A percentile compares a stretch with the other conserved stretches of the same genome.
Evolutionary conservation across 2,797 vertebrate genomes (phyloP).

Genomic region (Enteromius thamalakanensis): DNA sequence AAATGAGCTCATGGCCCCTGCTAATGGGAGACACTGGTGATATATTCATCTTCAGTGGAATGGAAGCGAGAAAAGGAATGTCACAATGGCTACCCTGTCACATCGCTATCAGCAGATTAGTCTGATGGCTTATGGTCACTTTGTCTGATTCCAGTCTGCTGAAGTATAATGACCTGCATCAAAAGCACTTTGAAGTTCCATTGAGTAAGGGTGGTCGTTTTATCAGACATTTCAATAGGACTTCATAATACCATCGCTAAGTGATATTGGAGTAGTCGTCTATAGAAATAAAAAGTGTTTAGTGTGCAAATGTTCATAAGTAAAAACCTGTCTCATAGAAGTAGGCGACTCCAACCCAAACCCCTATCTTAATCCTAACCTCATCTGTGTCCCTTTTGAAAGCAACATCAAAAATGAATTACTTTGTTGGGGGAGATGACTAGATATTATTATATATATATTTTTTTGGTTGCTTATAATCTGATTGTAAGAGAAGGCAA

Average conservation of each 20-base stretch:
- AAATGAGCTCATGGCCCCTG: slow-evolving; percentile 54
- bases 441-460: neutral
- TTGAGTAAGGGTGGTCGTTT: slow-evolving; percentile 33
- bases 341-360: neutral
- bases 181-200: slow-evolving; percentile 1
- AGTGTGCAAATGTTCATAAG: neutral
- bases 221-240: slow-evolving; percentile 32
- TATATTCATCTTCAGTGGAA: slow-evolving; percentile 40
- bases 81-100: slow-evolving; percentile 52
- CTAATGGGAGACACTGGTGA: slow-evolving; percentile 53
- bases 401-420: neutral
- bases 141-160: slow-evolving; percentile 54
- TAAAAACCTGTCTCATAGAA: neutral
- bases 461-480: neutral
- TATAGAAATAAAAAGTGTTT: neutral
- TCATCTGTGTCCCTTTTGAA: neutral
- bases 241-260: slow-evolving; percentile 3
- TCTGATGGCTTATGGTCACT: slow-evolving; percentile 58
- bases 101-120: slow-evolving; percentile 58
- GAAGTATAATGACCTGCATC: slow-evolving; percentile 35
- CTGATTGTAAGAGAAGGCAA: neutral
- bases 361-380: neutral
- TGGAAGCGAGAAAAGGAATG: slow-evolving; percentile 30
- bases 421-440: neutral
- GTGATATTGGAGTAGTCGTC: neutral